Base-by-base conservation (phyloP, 2,888 invertebrate species). In the Dicranocentrus wangi region DNA sequence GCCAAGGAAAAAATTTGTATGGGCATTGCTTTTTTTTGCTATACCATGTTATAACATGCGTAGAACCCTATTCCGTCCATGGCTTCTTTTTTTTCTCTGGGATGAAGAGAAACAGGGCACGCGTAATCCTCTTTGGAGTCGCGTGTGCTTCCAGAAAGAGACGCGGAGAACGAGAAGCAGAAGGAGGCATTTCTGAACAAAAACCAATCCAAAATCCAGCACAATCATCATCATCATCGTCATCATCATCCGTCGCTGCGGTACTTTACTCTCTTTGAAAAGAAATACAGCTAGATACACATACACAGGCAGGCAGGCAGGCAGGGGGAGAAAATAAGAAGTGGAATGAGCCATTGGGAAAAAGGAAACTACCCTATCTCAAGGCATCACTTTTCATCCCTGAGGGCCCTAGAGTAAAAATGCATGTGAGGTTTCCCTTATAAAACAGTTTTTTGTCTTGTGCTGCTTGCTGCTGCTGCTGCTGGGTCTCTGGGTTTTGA, bases 41-140 rank as follows among this genome's bases (percentile, higher is more conserved):
- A n/a, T n/a, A n/a, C n/a, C n/a, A n/a, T n/a, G n/a, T n/a, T n/a
- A 39, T 39, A 15, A 47, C 5, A 47, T 60, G 17, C 17, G n/a
- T 19, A 32, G n/a, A n/a, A 3, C 17, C 0, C 28, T 3, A 25
- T 13, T 51, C 32, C 61, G n/a, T n/a, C n/a, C n/a, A n/a, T n/a
- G n/a, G n/a, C n/a, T n/a, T n/a, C n/a, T n/a, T n/a, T n/a, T n/a
- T n/a, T n/a, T n/a, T n/a, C n/a, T n/a, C n/a, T n/a, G n/a, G n/a
- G 21, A 42, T 42, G 39, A 42, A 53, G 63, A 61, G 61, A 69
- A 63, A 25, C 66, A 60, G 53, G 69, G 84, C 84, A 84, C 84
- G 84, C 84, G 81, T 84, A 82, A 68, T 77, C 77, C 68, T 82
- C 80, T 77, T 73, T 60, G 71, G 75, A 79, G 84, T 84, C 84